Base-by-base conservation (phyloP, 1,140 invertebrate species). In the Mesaphorura yosii region DNA sequence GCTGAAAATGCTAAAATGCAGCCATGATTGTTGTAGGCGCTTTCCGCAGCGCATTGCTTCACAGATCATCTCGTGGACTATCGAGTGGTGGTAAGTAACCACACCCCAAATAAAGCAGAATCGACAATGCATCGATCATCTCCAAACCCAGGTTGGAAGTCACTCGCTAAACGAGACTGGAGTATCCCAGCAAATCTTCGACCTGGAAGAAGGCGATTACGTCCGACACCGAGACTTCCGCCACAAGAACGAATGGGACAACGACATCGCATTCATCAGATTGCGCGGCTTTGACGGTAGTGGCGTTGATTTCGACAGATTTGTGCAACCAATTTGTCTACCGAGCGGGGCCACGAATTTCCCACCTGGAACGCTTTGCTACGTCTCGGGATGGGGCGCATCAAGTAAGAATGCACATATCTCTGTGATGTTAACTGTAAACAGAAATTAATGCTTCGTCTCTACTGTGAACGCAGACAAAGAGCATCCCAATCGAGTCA, bases 181-280 rank as follows among this genome's bases (percentile, higher is more conserved):
- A 19, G 19, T 31, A 6, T 48, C 46, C 19, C 28, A 48, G 27
- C 46, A 48, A 48, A 34, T 48, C 20, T 48, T 48, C 37, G 46
- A 48, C 4, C 7, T 48, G 5, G 28, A 48, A 17, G 20, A 20
- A 3, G 46, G 46, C 10, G 46, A 48, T 22, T 48, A 34, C 29
- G 37, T 26, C 19, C 31, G 37, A 15, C 25, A 48, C 29, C 27
- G 46, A 34, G 5, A 26, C 22, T 48, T 48, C 37, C 17, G 46
- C 4, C 20, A 31, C 19, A 27, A 31, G 20, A 48, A 31, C 23
- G 46, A 48, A 22, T 48, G 5, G 31, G 46, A 48, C 46, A 48
- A 48, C 23, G 46, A 48, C 20, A 48, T 48, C 37, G 5, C 46
- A 5, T 31, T 48, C 20, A 31, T 48, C 20, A 20, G 46, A n/a